Evolutionary conservation across 2,113 vertebrate genomes (phyloP).

Genomic region (Dasypus novemcinctus): DNA sequence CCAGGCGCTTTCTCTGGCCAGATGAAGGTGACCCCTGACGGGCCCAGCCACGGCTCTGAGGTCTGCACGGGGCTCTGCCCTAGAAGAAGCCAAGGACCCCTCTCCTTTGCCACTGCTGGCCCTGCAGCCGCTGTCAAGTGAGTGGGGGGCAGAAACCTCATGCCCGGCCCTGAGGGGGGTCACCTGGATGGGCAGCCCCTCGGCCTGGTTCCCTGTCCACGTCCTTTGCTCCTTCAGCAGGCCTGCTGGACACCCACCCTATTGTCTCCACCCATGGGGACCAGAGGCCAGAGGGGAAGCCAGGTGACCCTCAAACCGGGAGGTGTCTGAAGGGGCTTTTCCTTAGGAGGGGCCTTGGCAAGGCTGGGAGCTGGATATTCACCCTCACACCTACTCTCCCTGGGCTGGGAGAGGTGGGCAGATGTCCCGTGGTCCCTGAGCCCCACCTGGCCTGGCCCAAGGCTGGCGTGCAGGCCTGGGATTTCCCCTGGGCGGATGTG

Average conservation of each 20-base stretch:
- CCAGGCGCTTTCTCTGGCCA: neutral
- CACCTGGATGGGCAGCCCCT: too few species aligned
- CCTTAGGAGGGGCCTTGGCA: neutral
- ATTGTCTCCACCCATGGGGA: neutral
- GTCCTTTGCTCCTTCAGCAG: neutral
- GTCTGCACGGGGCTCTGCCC: neutral
- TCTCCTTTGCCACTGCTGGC: neutral
- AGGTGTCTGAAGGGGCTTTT: too few species aligned
- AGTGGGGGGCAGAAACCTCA: neutral
- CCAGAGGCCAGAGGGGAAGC: neutral
- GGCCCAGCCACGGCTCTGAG: neutral
- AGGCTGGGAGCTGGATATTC: neutral
- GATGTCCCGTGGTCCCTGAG: neutral
- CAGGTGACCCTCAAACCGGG: neutral
- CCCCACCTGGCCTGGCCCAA: neutral
- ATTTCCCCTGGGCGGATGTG: neutral
- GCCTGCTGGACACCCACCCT: neutral
- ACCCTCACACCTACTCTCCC: neutral
- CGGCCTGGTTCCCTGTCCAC: neutral
- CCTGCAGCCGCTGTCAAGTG: neutral
- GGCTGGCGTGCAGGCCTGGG: neutral
- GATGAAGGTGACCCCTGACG: neutral
- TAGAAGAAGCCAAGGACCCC: accelerated
- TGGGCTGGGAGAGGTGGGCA: neutral
- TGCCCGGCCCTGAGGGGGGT: neutral